A percentile compares a stretch with the other conserved stretches of the same genome.
Evolutionary conservation across 2,797 vertebrate genomes (phyloP).

Genomic region (Notamacropus eugenii): DNA sequence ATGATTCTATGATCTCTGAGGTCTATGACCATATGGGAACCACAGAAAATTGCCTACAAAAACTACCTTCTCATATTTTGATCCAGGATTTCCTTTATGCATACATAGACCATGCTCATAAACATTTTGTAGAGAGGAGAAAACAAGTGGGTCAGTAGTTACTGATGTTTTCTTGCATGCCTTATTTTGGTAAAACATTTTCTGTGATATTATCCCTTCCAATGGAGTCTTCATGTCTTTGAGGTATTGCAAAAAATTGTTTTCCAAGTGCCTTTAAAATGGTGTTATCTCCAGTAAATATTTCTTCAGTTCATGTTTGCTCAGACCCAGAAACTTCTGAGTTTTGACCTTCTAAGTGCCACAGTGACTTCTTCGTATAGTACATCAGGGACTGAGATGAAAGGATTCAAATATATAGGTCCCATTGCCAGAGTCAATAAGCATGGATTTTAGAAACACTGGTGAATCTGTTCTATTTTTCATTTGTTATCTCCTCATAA

Average conservation of each 20-base stretch:
- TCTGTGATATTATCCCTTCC: neutral
- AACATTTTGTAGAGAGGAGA: neutral
- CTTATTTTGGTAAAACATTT: neutral
- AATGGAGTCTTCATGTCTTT: neutral
- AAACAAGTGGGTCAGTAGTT: neutral
- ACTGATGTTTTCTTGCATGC: neutral
- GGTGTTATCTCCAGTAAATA: neutral
- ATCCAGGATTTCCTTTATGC: neutral
- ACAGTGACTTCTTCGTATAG: neutral
- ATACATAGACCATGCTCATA: neutral
- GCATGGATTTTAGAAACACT: neutral
- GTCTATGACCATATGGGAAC: neutral
- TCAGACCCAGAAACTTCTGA: neutral
- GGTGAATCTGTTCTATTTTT: neutral
- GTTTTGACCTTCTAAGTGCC: neutral
- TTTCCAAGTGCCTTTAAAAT: neutral
- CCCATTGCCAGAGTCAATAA: neutral
- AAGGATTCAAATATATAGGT: neutral
- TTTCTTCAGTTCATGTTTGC: neutral
- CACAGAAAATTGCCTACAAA: neutral
- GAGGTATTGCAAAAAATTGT: neutral
- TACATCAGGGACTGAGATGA: neutral
- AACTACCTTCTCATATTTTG: neutral
- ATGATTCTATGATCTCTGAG: neutral
- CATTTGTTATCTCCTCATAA: neutral